Evolutionary conservation across 1,140 invertebrate genomes (phyloP), one percentile per base, ranked within the genome.

Genomic region (Trichonephila clavata): DNA sequence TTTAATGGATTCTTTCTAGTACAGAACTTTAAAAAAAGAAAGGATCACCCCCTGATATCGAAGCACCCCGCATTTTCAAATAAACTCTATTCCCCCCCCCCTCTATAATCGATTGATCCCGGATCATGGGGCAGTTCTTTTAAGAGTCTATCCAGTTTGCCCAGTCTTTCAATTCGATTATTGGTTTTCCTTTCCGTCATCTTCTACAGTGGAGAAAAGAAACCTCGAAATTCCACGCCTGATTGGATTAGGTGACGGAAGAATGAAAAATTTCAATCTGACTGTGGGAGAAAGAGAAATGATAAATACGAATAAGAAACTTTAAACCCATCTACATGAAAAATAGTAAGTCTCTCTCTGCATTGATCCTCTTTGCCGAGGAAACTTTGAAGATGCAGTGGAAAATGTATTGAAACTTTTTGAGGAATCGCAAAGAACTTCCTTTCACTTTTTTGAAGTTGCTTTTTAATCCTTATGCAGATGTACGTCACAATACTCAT

Each of bases 81-180:
- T 77, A 83, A 50, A 83, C 43, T 83, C 27, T 8, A 59, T 59
- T 59, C n/a, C 0, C 50, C 21, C 39, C 80, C 0, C 21, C 1
- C 21, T 27, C n/a, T n/a, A n/a, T n/a, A 83, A 83, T 83, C 81
- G 81, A 83, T 59, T 59, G 39, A 50, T 20, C 50, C 50, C 43
- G 20, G 81, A 57, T 59, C 81, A 21, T 57, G 43, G 81, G 81
- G 81, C 43, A 83, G 81, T 83, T 83, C 81, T 83, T 83, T 83
- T 83, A 4, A 20, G 81, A 83, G 24, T 57, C 20, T 83, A 83
- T 83, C 81, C 43, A 59, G 81, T 83, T 83, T 83, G 50, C 43
- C 43, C 50, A 57, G 39, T 59, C 39, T 59, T 83, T 57, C 81
- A 83, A 83, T 83, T 83, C 81, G 81, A 83, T 83, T 83, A 83